A percentile compares a stretch with the other conserved stretches of the same genome.
These are phyloP conservation scores for Xenopus laevis DNA, from an alignment of 2,113 vertebrate species.

Conservation along the genomic window DNA sequence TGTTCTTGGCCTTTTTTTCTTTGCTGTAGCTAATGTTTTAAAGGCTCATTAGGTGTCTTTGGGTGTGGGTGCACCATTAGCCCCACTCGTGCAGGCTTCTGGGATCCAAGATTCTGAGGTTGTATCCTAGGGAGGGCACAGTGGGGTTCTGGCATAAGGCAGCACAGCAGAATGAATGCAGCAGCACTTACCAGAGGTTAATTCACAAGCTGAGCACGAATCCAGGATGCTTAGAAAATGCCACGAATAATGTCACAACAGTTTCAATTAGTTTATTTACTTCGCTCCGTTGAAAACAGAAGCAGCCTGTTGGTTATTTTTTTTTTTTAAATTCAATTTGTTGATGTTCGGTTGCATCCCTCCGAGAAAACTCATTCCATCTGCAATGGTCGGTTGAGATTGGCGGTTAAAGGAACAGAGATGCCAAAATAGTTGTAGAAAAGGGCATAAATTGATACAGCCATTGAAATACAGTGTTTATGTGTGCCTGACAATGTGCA, in stretches of 20 bases:
- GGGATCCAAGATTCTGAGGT: constrained; percentile 13
- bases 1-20: too few species aligned
- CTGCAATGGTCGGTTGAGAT: neutral
- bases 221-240: constrained; percentile 42
- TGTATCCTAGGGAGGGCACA: constrained; percentile 15
- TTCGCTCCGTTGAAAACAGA: constrained; percentile 38
- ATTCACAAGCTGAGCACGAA: constrained; percentile 43
- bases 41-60: constrained; percentile 7
- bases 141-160: constrained; percentile 35
- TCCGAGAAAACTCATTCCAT: constrained; percentile 3
- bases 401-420: neutral
- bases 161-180: constrained; percentile 32
- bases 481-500: too few species aligned
- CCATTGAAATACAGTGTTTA: too few species aligned
- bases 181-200: constrained; percentile 32
- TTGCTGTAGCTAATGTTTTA: constrained; percentile 1
- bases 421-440: neutral
- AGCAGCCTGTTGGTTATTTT: constrained; percentile 43
- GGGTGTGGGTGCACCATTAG: constrained; percentile 25
- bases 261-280: constrained; percentile 47
- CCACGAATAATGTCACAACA: constrained; percentile 45
- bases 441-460: too few species aligned
- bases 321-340: constrained; percentile 42
- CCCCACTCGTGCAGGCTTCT: constrained; percentile 15
- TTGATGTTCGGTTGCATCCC: constrained; percentile 13